phyloP scores from a whole-genome alignment of 1,140 invertebrate species.

The Anastatus disparis region DNA sequence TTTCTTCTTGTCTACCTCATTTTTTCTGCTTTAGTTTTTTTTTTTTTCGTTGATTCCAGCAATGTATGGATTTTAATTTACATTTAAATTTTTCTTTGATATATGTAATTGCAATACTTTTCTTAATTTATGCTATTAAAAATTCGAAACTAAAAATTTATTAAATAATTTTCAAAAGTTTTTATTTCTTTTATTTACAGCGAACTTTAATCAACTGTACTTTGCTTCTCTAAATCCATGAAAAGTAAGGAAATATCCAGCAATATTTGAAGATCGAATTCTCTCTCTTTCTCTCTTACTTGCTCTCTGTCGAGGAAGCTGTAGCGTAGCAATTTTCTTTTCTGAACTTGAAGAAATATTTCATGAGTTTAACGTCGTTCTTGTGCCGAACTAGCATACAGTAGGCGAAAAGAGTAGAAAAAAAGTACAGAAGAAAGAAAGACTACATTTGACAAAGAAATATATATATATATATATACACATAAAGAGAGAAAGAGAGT shows the following conservation, averaged over 20 bases:
- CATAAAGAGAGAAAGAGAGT: too few species aligned
- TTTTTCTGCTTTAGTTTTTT: background rate
- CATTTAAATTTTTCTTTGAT: background rate
- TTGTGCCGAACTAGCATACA: conserved; percentile 35
- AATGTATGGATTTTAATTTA: too few species aligned
- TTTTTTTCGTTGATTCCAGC: background rate
- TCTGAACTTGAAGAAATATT: conserved; percentile 38
- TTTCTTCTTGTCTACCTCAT: background rate
- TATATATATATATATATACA: conserved; percentile 4
- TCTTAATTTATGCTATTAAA: background rate
- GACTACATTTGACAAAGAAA: background rate
- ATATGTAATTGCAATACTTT: background rate
- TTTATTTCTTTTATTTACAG: too few species aligned
- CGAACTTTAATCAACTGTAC: too few species aligned
- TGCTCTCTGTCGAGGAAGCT: conserved; percentile 10
- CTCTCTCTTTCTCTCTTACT: too few species aligned
- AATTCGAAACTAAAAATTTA: too few species aligned
- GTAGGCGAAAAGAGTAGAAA: conserved; percentile 19
- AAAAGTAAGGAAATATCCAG: background rate
- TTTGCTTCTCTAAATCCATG: background rate
- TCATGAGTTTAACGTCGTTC: conserved; percentile 41
- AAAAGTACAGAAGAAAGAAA: background rate
- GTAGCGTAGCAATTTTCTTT: background rate
- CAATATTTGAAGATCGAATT: too few species aligned
- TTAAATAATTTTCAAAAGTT: too few species aligned